Conservation (phyloP, 2,888 invertebrate species). For the Heteromurus nitidus region DNA sequence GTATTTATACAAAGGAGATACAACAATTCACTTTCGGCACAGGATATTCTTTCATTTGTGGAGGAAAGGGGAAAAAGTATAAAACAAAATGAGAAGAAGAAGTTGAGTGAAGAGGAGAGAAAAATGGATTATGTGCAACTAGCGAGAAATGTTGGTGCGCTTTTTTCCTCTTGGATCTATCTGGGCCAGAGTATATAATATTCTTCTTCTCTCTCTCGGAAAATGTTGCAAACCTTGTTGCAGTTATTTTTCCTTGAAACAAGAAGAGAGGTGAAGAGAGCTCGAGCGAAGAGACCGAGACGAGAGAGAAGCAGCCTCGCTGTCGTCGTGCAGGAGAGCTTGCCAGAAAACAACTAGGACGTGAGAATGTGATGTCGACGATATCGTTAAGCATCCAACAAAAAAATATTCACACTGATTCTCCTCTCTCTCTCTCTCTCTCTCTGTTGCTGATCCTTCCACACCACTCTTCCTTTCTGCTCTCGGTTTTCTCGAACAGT, state of each 20-base stretch:
- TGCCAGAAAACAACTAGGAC: slow-evolving; percentile 74
- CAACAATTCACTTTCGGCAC: no score
- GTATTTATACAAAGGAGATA: no score
- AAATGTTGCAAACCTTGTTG: neutral
- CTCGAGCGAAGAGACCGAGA: slow-evolving; percentile 36
- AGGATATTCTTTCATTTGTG: no score
- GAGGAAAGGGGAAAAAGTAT: neutral
- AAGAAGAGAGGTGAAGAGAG: slow-evolving; percentile 1
- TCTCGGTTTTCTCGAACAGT: no score
- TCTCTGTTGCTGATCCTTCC: slow-evolving; percentile 32
- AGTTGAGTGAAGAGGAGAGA: neutral
- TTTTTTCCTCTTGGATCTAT: slow-evolving; percentile 5
- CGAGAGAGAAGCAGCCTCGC: slow-evolving; percentile 67
- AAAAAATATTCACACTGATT: slow-evolving; percentile 61
- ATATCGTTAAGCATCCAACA: slow-evolving; percentile 65
- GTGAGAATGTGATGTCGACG: slow-evolving; percentile 69
- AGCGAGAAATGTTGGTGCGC: neutral
- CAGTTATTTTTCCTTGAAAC: neutral
- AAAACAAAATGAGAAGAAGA: neutral
- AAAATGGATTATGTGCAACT: neutral
- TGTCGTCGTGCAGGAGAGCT: slow-evolving; percentile 71
- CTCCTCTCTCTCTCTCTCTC: slow-evolving; percentile 24
- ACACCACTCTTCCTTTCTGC: slow-evolving; percentile 13
- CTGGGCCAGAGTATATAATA: slow-evolving; percentile 48
- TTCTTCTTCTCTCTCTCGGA: neutral